Base-by-base conservation (phyloP, 2,888 invertebrate species). In the Leptopilina syphax region DNA sequence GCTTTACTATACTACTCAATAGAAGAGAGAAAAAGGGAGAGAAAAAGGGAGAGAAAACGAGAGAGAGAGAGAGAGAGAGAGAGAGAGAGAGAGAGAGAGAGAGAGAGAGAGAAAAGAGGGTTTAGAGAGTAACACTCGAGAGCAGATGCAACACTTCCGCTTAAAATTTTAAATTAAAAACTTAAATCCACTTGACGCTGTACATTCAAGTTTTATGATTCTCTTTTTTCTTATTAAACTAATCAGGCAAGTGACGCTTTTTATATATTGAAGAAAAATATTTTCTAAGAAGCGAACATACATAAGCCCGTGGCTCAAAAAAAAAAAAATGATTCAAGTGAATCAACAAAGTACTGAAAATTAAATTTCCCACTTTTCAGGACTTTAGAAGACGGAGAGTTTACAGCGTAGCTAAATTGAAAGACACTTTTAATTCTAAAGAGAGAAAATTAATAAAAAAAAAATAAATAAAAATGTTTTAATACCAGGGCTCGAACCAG, bases 111-210 rank as follows among this genome's bases (percentile, higher is more conserved):
- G 2, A 34, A 34, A 3, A 34, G 27, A 12, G 34, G 54, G 24
- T 54, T 70, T 47, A 34, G 34, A 47, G 47, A 34, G 27, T 27
- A 70, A 70, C 50, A 70, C 54, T 54, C 27, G 13, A 54, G 27
- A 27, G 13, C 54, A 50, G 70, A 57, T 54, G 70, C 70, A 57
- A 50, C 50, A 34, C 57, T 57, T n/a, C 27, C 1, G 13, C 2
- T 73, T 73, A 10, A 57, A 57, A 54, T 73, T 73, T 73, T n/a
- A 34, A 73, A 57, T 73, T 73, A 50, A 70, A 54, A 27, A 70
- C 50, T 70, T 54, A 70, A 70, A 70, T 70, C 47, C 70, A 57
- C 70, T 73, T 73, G 34, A 57, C 34, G 34, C 54, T 12, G 7
- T 73, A 27, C 54, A 54, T 24, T 57, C 27, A 57, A 73, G 57